Percentiles rank a stretch among this genome's conserved stretches.
These are phyloP conservation scores for Pelobates fuscus DNA, from an alignment of 2,113 vertebrate genomes.

Conservation along the genomic window DNA sequence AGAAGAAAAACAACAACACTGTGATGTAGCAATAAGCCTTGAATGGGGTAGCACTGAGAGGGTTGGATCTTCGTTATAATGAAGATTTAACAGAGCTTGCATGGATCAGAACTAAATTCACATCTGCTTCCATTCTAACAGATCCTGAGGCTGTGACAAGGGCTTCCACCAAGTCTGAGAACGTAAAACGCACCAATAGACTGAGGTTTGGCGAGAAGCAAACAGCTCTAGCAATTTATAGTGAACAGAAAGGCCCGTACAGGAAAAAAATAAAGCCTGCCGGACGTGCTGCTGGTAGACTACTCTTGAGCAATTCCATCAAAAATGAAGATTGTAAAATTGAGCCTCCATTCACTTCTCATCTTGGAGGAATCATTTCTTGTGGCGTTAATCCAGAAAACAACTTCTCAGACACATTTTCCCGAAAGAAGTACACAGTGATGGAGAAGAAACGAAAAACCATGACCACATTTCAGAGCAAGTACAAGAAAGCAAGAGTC, in stretches of 20 bases:
- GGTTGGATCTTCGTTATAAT: no score
- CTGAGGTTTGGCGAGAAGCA: not conserved
- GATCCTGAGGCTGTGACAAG: not conserved
- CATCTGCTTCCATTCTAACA: not conserved
- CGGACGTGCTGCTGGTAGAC: not conserved
- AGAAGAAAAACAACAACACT: no score
- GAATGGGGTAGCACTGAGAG: no score
- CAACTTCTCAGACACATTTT: not conserved
- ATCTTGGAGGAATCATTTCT: no score
- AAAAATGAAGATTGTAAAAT: not conserved
- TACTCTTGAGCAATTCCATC: not conserved
- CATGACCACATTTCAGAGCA: not conserved
- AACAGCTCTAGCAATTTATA: not conserved
- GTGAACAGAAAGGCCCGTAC: not conserved
- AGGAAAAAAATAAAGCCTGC: not conserved
- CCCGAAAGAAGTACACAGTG: not conserved
- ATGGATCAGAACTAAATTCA: no score
- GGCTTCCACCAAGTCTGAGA: not conserved
- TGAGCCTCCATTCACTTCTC: not conserved
- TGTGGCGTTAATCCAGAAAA: not conserved
- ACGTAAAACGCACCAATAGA: no score
- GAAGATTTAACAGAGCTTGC: no score
- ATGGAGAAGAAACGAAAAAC: not conserved
- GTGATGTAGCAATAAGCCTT: no score
- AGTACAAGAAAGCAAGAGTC: not conserved